Base-by-base conservation (phyloP, 2,797 vertebrate species). In the Poecilia gillii region DNA sequence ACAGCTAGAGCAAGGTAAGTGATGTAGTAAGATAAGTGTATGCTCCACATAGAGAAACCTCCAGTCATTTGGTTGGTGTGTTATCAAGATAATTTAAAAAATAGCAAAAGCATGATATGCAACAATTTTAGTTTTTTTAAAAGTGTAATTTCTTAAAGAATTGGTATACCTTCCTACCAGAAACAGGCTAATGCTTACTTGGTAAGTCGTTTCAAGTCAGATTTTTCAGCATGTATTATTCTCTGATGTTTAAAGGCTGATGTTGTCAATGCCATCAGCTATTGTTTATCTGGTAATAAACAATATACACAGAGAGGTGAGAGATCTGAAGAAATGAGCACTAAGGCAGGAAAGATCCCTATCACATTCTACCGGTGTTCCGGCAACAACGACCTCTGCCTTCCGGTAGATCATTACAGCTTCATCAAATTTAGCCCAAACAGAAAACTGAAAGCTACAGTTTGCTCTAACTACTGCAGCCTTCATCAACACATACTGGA, bases 331-430 rank as follows among this genome's bases (percentile, higher is more conserved):
- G 4, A 43, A 70, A 70, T 43, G 1, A n/a, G 9, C 33, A 41
- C 20, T 64, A 39, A 68, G 20, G 36, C 36, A 68, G 64, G 64
- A 20, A 41, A 12, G 68, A 45, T 46, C 46, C 41, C 25, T 28
- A 71, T 71, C 66, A 43, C 64, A 25, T 70, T 41, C 39, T 43
- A 43, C 39, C 3, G 5, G 11, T 64, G 78, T 81, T 81, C 68
- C 70, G 75, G 62, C 45, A 75, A 59, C 71, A 72, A 62, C 77
- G 76, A 31, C 68, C 13, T 45, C 68, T 81, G 80, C 85, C 83
- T 81, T 85, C 66, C 43, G 23, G 77, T 3, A 41, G 66, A 72
- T 85, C 83, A 87, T 86, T 74, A 66, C 70, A 82, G 62, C 59
- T 47, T 70, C 45, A 81, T 80, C 64, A 82, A 6, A 89, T 84